phyloP scores from a whole-genome alignment of 1,140 invertebrate genomes.

The Drosophila lacteicornis region DNA sequence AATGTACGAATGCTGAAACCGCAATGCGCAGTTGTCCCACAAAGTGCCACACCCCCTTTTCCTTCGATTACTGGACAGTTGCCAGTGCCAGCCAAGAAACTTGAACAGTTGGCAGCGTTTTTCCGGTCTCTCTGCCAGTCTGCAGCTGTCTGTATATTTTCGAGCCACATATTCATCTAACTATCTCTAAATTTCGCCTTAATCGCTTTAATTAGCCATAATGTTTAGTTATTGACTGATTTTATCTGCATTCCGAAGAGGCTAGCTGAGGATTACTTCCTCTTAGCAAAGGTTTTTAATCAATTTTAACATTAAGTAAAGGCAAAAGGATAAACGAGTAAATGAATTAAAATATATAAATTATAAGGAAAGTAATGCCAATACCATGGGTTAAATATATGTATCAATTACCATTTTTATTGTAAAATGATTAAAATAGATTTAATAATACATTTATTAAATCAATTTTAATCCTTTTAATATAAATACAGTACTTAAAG shows the following conservation, averaged over 20 bases:
- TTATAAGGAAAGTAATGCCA: no score
- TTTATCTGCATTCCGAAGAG: conserved; percentile 48
- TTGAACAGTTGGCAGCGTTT: conserved; percentile 59
- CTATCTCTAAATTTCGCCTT: conserved; percentile 40
- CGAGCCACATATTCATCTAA: conserved; percentile 11
- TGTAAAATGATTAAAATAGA: no score
- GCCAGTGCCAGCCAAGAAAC: conserved; percentile 23
- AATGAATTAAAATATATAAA: no score
- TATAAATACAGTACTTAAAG: no score
- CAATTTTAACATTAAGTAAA: no score
- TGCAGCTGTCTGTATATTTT: conserved; percentile 11
- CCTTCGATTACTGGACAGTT: conserved; percentile 36
- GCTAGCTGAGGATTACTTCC: no score
- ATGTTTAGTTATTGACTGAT: conserved; percentile 55
- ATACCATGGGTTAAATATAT: no score
- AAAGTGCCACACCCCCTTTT: conserved; percentile 23
- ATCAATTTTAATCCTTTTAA: no score
- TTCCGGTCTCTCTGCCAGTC: conserved; percentile 66
- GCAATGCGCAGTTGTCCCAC: conserved; percentile 77
- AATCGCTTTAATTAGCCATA: conserved; percentile 63
- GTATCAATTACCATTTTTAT: no score
- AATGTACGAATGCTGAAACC: conserved; percentile 70
- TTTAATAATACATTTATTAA: no score
- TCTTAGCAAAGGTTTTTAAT: no score
- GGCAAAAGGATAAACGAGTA: no score